Percentiles rank a stretch among this genome's conserved stretches.
Evolutionary conservation across 2,888 invertebrate species (phyloP).

Genomic region (Agonopterix heracliana): DNA sequence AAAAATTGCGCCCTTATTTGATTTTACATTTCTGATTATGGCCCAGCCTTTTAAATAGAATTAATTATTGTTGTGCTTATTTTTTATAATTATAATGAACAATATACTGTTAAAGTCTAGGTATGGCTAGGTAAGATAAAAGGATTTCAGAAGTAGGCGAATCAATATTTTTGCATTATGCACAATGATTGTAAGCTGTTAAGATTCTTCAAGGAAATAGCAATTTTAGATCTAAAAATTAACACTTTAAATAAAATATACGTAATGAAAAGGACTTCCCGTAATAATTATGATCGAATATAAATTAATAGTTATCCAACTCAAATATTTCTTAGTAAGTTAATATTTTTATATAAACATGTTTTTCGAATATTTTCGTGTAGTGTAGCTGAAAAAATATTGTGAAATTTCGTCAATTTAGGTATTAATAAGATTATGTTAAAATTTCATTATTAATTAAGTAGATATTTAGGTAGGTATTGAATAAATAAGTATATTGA

Average conservation of each 20-base stretch:
- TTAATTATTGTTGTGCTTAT: too few relatives aligned
- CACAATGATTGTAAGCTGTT: background rate
- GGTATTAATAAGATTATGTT: background rate
- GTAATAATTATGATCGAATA: background rate
- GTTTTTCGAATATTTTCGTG: constrained; percentile 7
- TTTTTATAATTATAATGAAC: too few relatives aligned
- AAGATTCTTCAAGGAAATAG: background rate
- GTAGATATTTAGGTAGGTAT: background rate
- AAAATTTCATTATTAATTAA: background rate
- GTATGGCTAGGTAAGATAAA: too few relatives aligned
- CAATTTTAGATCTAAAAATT: background rate
- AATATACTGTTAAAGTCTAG: too few relatives aligned
- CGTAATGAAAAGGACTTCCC: background rate
- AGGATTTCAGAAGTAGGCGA: too few relatives aligned
- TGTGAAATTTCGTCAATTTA: constrained; percentile 1
- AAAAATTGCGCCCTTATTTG: too few relatives aligned
- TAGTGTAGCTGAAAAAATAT: background rate
- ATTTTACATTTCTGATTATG: too few relatives aligned
- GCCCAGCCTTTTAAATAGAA: too few relatives aligned
- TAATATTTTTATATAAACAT: constrained; percentile 4
- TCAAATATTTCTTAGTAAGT: background rate
- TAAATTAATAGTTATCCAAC: too few relatives aligned
- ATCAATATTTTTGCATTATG: too few relatives aligned
- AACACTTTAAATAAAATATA: background rate
- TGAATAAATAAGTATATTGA: too few relatives aligned